Percentiles rank a stretch among this genome's conserved stretches.
These are phyloP conservation scores for Melieria omissa DNA, from an alignment of 2,888 invertebrate genomes.

Conservation along the genomic window DNA sequence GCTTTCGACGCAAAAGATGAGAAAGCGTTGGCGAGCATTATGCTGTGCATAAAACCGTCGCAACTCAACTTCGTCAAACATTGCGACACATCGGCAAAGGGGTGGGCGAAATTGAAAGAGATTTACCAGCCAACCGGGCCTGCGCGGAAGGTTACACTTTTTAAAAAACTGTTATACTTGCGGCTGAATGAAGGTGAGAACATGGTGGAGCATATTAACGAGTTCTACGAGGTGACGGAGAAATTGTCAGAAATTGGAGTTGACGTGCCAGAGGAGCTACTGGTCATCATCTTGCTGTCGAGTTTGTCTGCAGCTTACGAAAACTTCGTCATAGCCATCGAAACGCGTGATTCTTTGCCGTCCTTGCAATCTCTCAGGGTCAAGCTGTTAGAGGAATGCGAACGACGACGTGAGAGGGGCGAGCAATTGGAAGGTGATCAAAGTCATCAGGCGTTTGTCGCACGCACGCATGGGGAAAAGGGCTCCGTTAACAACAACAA, in stretches of 20 bases:
- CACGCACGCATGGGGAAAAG: constrained; percentile 7
- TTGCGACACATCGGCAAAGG: constrained; percentile 29
- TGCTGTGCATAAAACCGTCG: constrained; percentile 37
- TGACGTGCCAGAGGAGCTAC: constrained; percentile 20
- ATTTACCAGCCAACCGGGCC: constrained; percentile 39
- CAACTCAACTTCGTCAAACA: constrained; percentile 39
- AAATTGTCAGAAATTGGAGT: constrained; percentile 27
- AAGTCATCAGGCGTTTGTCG: constrained; percentile 17
- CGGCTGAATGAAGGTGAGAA: constrained; percentile 8
- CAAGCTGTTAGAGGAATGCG: constrained; percentile 30
- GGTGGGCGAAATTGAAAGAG: constrained; percentile 38
- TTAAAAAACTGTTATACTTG: constrained; percentile 20
- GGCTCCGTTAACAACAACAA: background rate
- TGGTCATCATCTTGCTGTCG: constrained; percentile 30
- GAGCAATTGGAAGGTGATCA: background rate
- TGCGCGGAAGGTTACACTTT: constrained; percentile 29
- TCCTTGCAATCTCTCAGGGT: constrained; percentile 18
- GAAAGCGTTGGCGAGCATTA: constrained; percentile 41
- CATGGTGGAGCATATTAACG: constrained; percentile 8
- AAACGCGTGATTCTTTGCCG: constrained; percentile 29
- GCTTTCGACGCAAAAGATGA: constrained; percentile 33
- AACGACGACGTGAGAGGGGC: constrained; percentile 3
- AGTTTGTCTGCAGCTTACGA: too few species aligned
- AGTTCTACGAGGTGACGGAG: constrained; percentile 16
- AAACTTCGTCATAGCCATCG: constrained; percentile 24